Evolutionary conservation across 2,888 invertebrate species (phyloP).

Genomic region (Kryphioiulus occultus): DNA sequence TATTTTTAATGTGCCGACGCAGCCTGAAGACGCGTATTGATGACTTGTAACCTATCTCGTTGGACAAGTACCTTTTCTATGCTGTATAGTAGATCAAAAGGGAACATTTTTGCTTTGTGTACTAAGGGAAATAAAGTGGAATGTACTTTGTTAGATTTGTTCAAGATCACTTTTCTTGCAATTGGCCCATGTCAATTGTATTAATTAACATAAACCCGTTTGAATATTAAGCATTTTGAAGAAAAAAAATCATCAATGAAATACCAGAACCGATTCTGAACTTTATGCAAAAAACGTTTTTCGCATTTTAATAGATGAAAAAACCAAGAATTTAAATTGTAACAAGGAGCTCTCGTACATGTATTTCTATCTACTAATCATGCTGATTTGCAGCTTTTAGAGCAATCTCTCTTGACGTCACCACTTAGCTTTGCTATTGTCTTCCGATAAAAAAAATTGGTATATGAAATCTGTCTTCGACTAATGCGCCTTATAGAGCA

Average conservation of each 20-base stretch:
- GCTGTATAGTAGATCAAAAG: slow-evolving; percentile 35
- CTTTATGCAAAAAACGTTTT: too few relatives aligned
- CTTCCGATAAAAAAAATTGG: background rate
- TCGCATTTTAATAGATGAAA: too few relatives aligned
- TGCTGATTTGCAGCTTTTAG: background rate
- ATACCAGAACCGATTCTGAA: too few relatives aligned
- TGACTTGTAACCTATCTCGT: background rate
- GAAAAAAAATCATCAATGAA: too few relatives aligned
- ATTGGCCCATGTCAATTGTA: too few relatives aligned
- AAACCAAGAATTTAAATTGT: too few relatives aligned
- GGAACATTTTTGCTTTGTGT: slow-evolving; percentile 35
- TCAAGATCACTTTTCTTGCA: background rate
- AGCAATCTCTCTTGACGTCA: background rate
- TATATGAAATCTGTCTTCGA: slow-evolving; percentile 13
- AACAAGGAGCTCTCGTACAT: too few relatives aligned
- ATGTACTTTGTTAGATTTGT: slow-evolving; percentile 7
- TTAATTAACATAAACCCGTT: too few relatives aligned
- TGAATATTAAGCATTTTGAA: too few relatives aligned
- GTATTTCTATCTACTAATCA: too few relatives aligned
- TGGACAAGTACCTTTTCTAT: slow-evolving; percentile 3
- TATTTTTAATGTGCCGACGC: background rate
- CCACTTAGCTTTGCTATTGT: background rate
- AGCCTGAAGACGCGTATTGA: background rate
- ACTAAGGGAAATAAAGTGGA: slow-evolving; percentile 35
- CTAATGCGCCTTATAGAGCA: background rate